Evolutionary conservation across 2,113 vertebrate species (phyloP), one percentile per base, ranked within the genome.

Genomic region (Eublepharis macularius): DNA sequence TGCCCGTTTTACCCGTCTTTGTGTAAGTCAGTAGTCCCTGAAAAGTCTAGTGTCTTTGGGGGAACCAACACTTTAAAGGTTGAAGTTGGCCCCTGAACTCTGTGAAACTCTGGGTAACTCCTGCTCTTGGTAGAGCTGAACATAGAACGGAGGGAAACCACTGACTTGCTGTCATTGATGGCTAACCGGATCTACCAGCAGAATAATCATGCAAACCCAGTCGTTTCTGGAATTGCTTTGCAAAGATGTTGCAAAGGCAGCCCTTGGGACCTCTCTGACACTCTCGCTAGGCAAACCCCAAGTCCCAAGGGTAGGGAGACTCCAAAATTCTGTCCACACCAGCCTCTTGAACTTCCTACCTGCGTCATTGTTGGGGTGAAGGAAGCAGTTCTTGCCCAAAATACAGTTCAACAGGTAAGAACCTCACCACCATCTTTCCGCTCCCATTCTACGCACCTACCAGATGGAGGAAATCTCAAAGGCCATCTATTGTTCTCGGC

Each of bases 111-210:
- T 43, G 77, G 39, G 19, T 2, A 10, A 9, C 51, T 26, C 26
- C 36, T 19, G 34, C 54, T 77, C 76, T 92, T 93, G 88, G 89
- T 83, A 73, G 84, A 87, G 81, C 81, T 91, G 88, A 76, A 47
- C 17, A 81, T 88, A 91, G 83, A 88, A 80, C 14, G 80, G 76
- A 88, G 88, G 89, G 83, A 85, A 80, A 43, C 26, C 9, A n/a
- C 12, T 36, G 14, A 4, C 72, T 76, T 93, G 89, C 89, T 89
- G 91, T 80, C 81, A 47, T 84, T 94, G 89, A 89, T 79, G 86
- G 69, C 88, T 74, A 84, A 4, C n/a, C 60, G 83, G 88, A 75
- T 89, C 24, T 72, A 43, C 39, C 39, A 36, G n/a, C 39, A 69
- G 29, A 19, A 19, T 17, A 69, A 17, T 16, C 68, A 39, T 36